A percentile compares a stretch with the other conserved stretches of the same genome.
phyloP scores from a whole-genome alignment of 2,888 invertebrate species.

The Teleiodes luculella region DNA sequence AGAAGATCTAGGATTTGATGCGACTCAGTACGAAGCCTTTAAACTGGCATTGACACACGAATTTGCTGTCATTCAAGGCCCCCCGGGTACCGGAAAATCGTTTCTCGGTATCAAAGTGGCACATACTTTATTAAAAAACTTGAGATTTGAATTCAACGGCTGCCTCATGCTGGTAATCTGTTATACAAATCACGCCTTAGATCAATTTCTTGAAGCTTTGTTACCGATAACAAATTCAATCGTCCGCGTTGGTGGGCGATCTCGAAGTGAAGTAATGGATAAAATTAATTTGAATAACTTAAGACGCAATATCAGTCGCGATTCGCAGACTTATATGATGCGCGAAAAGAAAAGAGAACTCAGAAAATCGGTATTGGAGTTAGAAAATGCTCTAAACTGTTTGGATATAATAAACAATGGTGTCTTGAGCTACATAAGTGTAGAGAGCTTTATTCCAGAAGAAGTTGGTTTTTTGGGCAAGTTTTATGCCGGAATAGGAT shows the following conservation, averaged over 20 bases:
- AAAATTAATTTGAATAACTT: conserved; percentile 64
- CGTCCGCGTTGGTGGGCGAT: conserved; percentile 84
- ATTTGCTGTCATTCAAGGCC: conserved; percentile 89
- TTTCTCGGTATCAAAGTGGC: conserved; percentile 86
- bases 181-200: conserved; percentile 91
- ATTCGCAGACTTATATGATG: conserved; percentile 8
- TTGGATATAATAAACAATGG: conserved; percentile 44
- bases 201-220: conserved; percentile 88
- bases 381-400: conserved; percentile 36
- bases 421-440: conserved; percentile 34
- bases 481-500: conserved; percentile 28
- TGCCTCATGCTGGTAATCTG: conserved; percentile 85
- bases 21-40: conserved; percentile 82
- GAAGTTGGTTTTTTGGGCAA: conserved; percentile 25
- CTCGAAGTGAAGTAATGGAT: conserved; percentile 71
- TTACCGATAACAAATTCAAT: conserved; percentile 77
- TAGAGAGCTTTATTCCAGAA: conserved; percentile 29
- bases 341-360: conserved; percentile 26
- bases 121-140: conserved; percentile 80
- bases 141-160: conserved; percentile 29
- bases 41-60: conserved; percentile 82
- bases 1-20: conserved; percentile 75
- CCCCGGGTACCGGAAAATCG: conserved; percentile 93
- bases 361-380: conserved; percentile 32
- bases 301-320: no score